Conservation (phyloP, 2,888 invertebrate genomes). For the Falcaria lacertinaria region DNA sequence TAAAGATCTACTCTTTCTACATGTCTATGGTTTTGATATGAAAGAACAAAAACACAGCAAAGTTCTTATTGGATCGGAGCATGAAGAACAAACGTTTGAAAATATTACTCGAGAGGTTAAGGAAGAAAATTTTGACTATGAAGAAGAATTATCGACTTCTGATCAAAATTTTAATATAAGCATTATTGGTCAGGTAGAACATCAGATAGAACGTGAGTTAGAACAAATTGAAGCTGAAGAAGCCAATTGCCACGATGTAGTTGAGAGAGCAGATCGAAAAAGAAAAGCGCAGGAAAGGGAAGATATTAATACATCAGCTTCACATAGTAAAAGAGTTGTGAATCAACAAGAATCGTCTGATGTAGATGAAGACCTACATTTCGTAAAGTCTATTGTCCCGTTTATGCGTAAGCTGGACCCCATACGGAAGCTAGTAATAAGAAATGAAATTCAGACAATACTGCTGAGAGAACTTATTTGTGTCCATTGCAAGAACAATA, state of each 20-base stretch:
- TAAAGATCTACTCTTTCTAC: slow-evolving; percentile 22
- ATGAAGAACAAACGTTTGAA: background rate
- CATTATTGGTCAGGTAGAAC: too few species aligned
- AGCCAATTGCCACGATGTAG: too few species aligned
- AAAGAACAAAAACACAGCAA: too few species aligned
- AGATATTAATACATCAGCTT: background rate
- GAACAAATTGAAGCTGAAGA: too few species aligned
- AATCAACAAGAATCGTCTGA: slow-evolving; percentile 4
- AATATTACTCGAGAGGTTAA: background rate
- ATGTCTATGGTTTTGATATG: slow-evolving; percentile 5
- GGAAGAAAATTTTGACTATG: too few species aligned
- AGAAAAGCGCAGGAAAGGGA: background rate
- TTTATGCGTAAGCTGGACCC: slow-evolving; percentile 27
- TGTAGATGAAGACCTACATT: slow-evolving; percentile 24
- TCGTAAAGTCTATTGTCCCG: slow-evolving; percentile 30
- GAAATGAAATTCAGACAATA: slow-evolving; percentile 32
- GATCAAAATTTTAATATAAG: too few species aligned
- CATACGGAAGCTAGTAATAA: slow-evolving; percentile 26
- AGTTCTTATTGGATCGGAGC: too few species aligned
- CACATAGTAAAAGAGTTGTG: background rate
- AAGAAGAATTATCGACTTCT: too few species aligned
- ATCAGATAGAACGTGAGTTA: too few species aligned
- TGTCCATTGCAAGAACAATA: slow-evolving; percentile 18
- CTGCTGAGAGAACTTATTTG: slow-evolving; percentile 29
- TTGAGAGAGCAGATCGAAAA: background rate